Conservation (phyloP, 2,888 invertebrate genomes). For the Aleiodes leptofemur region DNA sequence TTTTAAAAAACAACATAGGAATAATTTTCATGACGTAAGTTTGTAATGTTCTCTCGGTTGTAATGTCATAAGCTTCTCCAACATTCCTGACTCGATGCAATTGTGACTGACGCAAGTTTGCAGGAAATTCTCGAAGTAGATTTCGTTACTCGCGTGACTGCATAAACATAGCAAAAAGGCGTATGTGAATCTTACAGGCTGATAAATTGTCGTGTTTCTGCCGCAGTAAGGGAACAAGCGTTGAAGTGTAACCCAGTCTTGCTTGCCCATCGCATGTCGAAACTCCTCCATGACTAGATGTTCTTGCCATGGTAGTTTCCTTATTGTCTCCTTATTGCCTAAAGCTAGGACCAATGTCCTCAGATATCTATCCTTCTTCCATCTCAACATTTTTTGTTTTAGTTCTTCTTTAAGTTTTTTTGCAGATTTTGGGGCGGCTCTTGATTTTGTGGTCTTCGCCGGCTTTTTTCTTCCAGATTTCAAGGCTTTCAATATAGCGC, state of each 20-base stretch:
- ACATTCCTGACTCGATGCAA: not conserved
- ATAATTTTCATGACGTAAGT: not conserved
- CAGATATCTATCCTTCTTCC: too few species aligned
- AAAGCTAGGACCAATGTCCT: too few species aligned
- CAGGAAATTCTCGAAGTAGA: not conserved
- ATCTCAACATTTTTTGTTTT: too few species aligned
- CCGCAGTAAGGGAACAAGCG: not conserved
- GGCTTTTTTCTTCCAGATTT: too few species aligned
- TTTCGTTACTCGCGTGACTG: constrained; percentile 15
- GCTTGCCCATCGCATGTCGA: constrained; percentile 1
- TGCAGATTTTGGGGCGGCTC: too few species aligned
- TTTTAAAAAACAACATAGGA: too few species aligned
- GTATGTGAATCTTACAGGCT: constrained; percentile 11
- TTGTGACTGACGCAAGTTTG: constrained; percentile 10
- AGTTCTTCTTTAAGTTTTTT: too few species aligned
- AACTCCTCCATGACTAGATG: not conserved
- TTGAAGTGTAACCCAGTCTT: constrained; percentile 11
- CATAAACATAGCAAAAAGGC: not conserved
- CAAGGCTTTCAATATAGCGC: too few species aligned
- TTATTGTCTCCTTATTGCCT: not conserved
- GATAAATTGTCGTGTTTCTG: not conserved
- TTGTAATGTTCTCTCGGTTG: not conserved
- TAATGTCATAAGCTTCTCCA: not conserved
- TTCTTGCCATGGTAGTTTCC: not conserved
- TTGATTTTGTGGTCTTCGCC: too few species aligned